Evolutionary conservation across 2,797 vertebrate species (phyloP).

Genomic region (Parambassis ranga): DNA sequence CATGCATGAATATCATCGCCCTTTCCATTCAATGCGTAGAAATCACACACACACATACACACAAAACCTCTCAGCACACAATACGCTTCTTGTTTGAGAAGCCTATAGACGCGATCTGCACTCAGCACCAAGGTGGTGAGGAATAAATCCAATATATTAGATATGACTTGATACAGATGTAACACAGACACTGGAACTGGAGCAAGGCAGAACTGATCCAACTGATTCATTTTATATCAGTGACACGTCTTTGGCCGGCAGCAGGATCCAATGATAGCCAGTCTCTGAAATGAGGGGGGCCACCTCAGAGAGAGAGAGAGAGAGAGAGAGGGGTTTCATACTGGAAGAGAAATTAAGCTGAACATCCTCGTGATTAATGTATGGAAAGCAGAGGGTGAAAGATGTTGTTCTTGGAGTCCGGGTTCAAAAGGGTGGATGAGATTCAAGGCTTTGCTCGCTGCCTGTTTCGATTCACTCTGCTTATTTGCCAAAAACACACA

Average conservation of each 20-base stretch:
- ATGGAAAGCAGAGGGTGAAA: conserved; percentile 56
- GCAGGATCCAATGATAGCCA: neutral
- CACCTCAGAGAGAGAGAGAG: conserved; percentile 34
- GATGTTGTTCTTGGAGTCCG: conserved; percentile 61
- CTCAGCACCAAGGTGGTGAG: conserved; percentile 12
- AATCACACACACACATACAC: neutral
- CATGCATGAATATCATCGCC: conserved; percentile 6
- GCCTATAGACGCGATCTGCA: neutral
- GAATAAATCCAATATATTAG: conserved; percentile 29
- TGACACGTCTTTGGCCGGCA: conserved; percentile 40
- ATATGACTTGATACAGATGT: conserved; percentile 46
- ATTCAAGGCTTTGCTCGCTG: conserved; percentile 44
- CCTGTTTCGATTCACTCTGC: conserved; percentile 16
- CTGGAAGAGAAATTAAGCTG: conserved; percentile 51
- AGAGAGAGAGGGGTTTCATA: no score
- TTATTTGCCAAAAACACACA: conserved; percentile 15
- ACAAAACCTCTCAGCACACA: conserved; percentile 25
- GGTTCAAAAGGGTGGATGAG: conserved; percentile 50
- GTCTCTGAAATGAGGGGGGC: conserved; percentile 13
- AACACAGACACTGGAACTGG: conserved; percentile 33
- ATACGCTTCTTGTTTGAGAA: conserved; percentile 36
- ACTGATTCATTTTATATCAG: conserved; percentile 32
- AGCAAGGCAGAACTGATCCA: conserved; percentile 29
- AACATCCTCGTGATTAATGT: conserved; percentile 61
- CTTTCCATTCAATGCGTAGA: neutral